Conservation (phyloP, 2,113 vertebrate species). For the Nothobranchius furzeri region DNA sequence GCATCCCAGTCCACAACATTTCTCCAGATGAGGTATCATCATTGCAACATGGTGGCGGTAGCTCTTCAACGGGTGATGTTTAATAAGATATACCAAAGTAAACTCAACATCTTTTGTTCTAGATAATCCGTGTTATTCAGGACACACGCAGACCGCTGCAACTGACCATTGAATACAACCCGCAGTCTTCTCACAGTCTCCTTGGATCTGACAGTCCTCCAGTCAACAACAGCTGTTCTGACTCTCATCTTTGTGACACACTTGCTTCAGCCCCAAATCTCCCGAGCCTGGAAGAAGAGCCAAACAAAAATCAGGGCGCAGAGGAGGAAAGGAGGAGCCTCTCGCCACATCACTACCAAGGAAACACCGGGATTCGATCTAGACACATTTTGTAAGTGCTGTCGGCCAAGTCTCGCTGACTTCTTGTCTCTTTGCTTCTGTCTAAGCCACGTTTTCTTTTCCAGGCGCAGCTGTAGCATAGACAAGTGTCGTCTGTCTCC, state of each 20-base stretch:
- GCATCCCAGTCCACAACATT: constrained; percentile 87
- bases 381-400: constrained; percentile 79
- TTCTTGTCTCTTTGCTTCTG: background rate
- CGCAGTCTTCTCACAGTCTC: constrained; percentile 65
- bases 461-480: constrained; percentile 94
- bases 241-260: constrained; percentile 29
- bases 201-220: constrained; percentile 14
- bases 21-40: constrained; percentile 85
- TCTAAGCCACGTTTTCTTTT: constrained; percentile 9
- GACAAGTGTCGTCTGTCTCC: constrained; percentile 84
- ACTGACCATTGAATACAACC: constrained; percentile 92
- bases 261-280: constrained; percentile 47
- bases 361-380: constrained; percentile 56
- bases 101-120: constrained; percentile 2
- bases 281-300: constrained; percentile 68
- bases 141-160: constrained; percentile 90
- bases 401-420: background rate
- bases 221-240: constrained; percentile 18
- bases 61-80: background rate
- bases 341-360: constrained; percentile 53
- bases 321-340: constrained; percentile 56
- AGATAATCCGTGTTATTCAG: constrained; percentile 90
- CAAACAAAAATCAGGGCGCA: constrained; percentile 50
- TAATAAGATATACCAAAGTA: background rate
- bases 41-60: background rate